A percentile compares a stretch with the other conserved stretches of the same genome.
Evolutionary conservation across 2,888 invertebrate genomes (phyloP).

Genomic region (Byasa hedistus): DNA sequence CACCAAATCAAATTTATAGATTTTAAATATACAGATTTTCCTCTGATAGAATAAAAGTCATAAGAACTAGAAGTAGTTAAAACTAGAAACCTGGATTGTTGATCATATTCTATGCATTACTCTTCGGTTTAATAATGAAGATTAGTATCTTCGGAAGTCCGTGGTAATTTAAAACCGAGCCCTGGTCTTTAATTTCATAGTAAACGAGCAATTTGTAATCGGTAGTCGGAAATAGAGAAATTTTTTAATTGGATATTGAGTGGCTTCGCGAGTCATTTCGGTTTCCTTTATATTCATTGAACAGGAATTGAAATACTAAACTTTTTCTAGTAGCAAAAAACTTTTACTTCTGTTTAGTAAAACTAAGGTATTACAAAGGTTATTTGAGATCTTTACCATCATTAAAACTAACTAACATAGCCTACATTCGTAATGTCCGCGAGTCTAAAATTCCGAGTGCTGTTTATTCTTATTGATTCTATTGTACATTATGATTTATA

Average conservation of each 20-base stretch:
- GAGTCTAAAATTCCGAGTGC: no score
- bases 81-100: background rate
- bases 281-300: background rate
- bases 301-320: background rate
- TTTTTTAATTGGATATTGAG: slow-evolving; percentile 1
- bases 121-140: background rate
- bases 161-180: background rate
- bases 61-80: background rate
- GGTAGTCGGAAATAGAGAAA: background rate
- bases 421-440: no score
- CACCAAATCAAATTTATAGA: background rate
- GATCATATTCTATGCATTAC: background rate
- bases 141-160: background rate
- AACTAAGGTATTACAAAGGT: no score
- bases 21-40: background rate
- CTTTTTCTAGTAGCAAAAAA: background rate
- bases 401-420: no score
- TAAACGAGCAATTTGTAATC: slow-evolving; percentile 4
- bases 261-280: background rate
- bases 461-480: no score
- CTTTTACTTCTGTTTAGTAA: background rate
- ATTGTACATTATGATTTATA: no score
- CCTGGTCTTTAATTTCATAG: background rate
- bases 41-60: no score
- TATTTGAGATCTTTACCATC: no score